Base-by-base conservation (phyloP, 2,797 vertebrate species). In the Mormyrus hasselquistii region DNA sequence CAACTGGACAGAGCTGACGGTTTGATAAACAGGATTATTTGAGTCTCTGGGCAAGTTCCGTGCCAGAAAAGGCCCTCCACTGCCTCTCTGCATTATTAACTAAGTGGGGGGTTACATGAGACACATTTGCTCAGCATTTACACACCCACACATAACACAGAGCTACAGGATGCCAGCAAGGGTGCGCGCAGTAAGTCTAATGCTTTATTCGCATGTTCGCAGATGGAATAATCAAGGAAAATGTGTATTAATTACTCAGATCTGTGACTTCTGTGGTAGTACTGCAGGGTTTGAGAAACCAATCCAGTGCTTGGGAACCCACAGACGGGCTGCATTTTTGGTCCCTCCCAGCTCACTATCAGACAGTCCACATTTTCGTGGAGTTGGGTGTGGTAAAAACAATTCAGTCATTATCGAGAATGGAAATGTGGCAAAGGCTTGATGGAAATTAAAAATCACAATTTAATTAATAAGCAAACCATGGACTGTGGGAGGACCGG, bases 81-180 rank as follows among this genome's bases (percentile, higher is more conserved):
- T 90, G 44, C 84, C n/a, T 91, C 47, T 10, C 76, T 89, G 88
- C 87, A 79, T 91, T 53, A 22, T 85, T 89, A 90, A 59, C 47
- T 87, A 87, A 69, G 89, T n/a, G 44, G 49, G 79, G 89, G 73
- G 79, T 87, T 49, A 86, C 53, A 88, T 76, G 52, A 87, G 79
- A 91, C 29, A 85, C 22, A 47, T 90, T 89, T 90, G 53, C 88
- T 89, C 88, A 88, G 76, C 29, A 57, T n/a, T 87, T 55, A 25
- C 89, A 90, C 86, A 90, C 89, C 90, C 76, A 88, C 87, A 38
- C 86, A 2, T 38, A 52, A 6, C 82, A 85, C 38, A 85, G 12
- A 52, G 83, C 5, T 86, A 25, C 49, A 14, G 83, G 25, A 84
- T 49, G 83, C 22, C 22, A 29, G 47, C 83, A 86, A 50, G n/a